These are phyloP conservation scores for Eudyptes chrysolophus DNA, from an alignment of 2,113 vertebrate genomes.

Conservation along the genomic window DNA sequence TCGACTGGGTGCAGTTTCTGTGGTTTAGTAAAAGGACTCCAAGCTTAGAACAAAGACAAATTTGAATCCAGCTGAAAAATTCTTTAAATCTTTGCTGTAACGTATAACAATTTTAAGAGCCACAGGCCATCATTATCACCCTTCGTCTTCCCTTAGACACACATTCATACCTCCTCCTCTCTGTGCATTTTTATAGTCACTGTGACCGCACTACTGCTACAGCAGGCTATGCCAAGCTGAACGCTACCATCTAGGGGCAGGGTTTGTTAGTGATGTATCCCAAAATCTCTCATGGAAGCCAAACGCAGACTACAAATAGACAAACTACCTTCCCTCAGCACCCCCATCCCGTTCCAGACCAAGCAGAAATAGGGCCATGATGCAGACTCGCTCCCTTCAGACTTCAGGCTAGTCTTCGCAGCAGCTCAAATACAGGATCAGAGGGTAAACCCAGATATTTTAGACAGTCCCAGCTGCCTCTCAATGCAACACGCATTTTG, in stretches of 20 bases:
- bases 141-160: neutral
- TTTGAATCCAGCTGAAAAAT: neutral
- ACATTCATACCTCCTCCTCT: neutral
- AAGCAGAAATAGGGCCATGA: neutral
- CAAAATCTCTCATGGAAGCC: neutral
- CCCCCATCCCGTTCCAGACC: neutral
- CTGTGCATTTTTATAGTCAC: neutral
- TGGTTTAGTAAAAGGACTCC: rapidly evolving
- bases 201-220: neutral
- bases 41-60: neutral
- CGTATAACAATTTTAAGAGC: neutral
- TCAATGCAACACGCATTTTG: neutral
- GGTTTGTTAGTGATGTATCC: neutral
- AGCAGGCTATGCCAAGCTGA: neutral
- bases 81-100: neutral
- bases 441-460: neutral
- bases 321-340: neutral
- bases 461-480: neutral
- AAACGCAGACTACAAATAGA: neutral
- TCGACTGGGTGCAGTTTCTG: neutral
- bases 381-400: neutral
- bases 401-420: neutral
- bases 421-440: neutral
- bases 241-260: neutral
- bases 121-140: neutral